Evolutionary conservation across 2,888 invertebrate genomes (phyloP).

Genomic region (Nineta flava): DNA sequence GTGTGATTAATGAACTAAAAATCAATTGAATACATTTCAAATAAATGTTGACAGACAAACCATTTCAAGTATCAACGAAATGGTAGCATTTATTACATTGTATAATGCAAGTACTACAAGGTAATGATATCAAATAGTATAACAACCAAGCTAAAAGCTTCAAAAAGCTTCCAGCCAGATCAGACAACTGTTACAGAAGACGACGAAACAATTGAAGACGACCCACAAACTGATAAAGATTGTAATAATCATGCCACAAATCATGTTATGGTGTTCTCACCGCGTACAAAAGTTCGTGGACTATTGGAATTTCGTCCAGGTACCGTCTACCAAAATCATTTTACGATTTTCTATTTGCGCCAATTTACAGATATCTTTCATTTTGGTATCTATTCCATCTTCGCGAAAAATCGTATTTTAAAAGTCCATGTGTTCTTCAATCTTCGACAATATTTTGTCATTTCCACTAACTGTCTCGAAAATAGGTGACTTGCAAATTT

Average conservation of each 20-base stretch:
- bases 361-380: too few relatives aligned
- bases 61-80: background rate
- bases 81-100: constrained; percentile 13
- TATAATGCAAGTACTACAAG: constrained; percentile 25
- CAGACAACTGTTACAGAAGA: constrained; percentile 23
- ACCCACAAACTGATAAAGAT: constrained; percentile 23
- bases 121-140: constrained; percentile 52
- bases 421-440: too few relatives aligned
- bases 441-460: too few relatives aligned
- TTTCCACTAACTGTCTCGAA: too few relatives aligned
- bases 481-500: too few relatives aligned
- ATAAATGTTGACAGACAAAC: background rate
- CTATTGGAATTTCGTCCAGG: constrained; percentile 6
- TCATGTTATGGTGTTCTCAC: constrained; percentile 5
- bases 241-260: constrained; percentile 8
- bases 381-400: too few relatives aligned
- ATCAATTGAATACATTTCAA: background rate
- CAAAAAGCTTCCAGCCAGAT: constrained; percentile 33
- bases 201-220: constrained; percentile 15
- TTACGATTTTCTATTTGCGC: too few relatives aligned
- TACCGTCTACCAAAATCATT: too few relatives aligned
- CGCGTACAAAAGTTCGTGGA: constrained; percentile 2
- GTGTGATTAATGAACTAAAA: too few relatives aligned
- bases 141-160: constrained; percentile 45
- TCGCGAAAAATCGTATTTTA: too few relatives aligned